Base-by-base conservation (phyloP, 2,888 invertebrate species). In the Drosophila pseudotalamancana region DNA sequence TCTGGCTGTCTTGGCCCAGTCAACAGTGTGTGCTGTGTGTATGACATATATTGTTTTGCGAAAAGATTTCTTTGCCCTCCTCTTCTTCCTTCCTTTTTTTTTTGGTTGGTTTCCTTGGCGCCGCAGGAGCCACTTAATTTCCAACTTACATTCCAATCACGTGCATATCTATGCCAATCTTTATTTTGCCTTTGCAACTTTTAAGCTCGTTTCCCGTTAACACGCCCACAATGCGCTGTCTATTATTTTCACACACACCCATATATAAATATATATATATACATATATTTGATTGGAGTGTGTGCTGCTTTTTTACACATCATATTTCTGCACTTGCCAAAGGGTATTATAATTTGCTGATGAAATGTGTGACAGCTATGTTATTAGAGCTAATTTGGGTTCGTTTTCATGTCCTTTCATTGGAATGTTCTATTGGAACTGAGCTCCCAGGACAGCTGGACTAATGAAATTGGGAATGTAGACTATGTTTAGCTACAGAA, bases 141-240 rank as follows among this genome's bases (percentile, higher is more conserved):
- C 73, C 66, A 68, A 73, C 73, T 88, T 82, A 78, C 78, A 88
- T 88, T 88, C 88, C 76, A 77, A 82, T 88, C 88, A 88, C 88
- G 88, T 88, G 70, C 74, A 70, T 77, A 74, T 78, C 78, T 67
- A 62, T 67, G 80, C 76, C 83, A 75, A 82, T 86, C 77, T 83
- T 80, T 80, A 77, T 83, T 70, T 72, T 57, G 77, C 57, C 55
- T 72, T 67, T 69, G 61, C 71, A 81, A 78, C 68, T 85, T 82
- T 82, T 82, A 51, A 74, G 74, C 67, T 75, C 57, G 42, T 60
- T 62, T 59, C 55, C 37, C 23, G 46, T 34, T 46, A 49, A 40
- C 21, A 23, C 39, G 34, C 60, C 31, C 40, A 50, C 50, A 54
- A 40, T 29, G 37, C 27, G 23, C 43, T 69, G 51, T 62, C 53